Base-by-base conservation (phyloP, 1,140 invertebrate species). In the Meloidogyne floridensis region DNA sequence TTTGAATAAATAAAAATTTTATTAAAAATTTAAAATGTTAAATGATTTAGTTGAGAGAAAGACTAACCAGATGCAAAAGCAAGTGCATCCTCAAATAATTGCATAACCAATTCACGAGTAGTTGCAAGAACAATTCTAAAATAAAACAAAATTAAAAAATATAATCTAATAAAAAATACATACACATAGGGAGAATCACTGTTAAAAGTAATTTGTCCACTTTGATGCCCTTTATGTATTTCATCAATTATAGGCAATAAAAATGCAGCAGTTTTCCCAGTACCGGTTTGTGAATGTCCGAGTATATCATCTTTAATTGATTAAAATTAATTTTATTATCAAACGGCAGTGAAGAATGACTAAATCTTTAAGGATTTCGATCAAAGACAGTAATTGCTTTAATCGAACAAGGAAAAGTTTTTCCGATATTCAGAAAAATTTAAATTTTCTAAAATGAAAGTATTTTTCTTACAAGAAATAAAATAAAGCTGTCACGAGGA, bases 211-310 rank as follows among this genome's bases (percentile, higher is more conserved):
- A 74, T 74, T 20, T 2, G 32, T 53, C 77, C 77, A 10, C 43
- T 72, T 53, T 71, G 2, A 42, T 72, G 77, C 9, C 53, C 53
- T 53, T 79, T 69, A 54, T 69, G 77, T 51, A 79, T 20, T 71
- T 79, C 65, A 72, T 79, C 43, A 69, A 79, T 71, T 72, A 79
- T 15, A 11, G 77, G 77, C 59, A 79, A 72, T n/a, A 79, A 69
- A n/a, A 79, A 79, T 1, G 77, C 77, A 5, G 77, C 77, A n/a
- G 65, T 79, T 42, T 79, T 79, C 2, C 77, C 77, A 10, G 77
- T 69, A 6, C 77, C 77, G 10, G 77, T 79, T 53, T 79, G 77
- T 9, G 77, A 69, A 47, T 79, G 77, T 42, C 53, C 77, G 43
- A 79, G n/a, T 20, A 79, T 65, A 47, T 79, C 77, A 72, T 51